Evolutionary conservation across 1,140 invertebrate species (phyloP).

Genomic region (Drosophila pseudoananassae): DNA sequence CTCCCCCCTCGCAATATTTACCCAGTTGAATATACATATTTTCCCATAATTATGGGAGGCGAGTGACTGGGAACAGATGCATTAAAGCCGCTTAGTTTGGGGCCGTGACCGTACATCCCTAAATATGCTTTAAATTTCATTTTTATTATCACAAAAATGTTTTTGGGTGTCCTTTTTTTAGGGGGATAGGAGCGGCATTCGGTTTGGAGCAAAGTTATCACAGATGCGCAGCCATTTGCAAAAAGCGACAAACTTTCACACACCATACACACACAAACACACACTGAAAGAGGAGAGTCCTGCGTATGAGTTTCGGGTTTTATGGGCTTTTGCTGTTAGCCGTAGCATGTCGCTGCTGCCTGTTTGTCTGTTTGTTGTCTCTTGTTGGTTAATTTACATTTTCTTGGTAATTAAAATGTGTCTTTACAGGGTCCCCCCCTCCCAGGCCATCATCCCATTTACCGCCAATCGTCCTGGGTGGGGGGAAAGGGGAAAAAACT

Average conservation of each 20-base stretch:
- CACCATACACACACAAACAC: slow-evolving; percentile 1
- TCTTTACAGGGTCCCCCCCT: slow-evolving; percentile 22
- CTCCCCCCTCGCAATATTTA: slow-evolving; percentile 2
- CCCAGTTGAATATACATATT: slow-evolving; percentile 1
- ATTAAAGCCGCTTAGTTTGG: slow-evolving; percentile 60
- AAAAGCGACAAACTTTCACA: slow-evolving; percentile 35
- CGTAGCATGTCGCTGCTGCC: slow-evolving; percentile 35
- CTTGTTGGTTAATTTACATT: slow-evolving; percentile 79
- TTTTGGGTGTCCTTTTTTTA: slow-evolving; percentile 36
- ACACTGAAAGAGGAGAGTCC: slow-evolving; percentile 15
- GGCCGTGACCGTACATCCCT: slow-evolving; percentile 61
- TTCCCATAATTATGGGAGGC: slow-evolving; percentile 22
- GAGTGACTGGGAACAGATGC: slow-evolving; percentile 42
- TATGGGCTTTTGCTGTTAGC: slow-evolving; percentile 49
- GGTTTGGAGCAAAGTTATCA: slow-evolving; percentile 57
- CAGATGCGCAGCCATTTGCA: slow-evolving; percentile 61
- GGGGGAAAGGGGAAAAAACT: slow-evolving; percentile 31
- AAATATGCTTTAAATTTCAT: slow-evolving; percentile 69
- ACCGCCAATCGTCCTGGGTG: slow-evolving; percentile 15
- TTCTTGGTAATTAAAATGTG: slow-evolving; percentile 80
- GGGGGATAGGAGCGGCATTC: neutral
- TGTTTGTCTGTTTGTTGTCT: slow-evolving; percentile 65
- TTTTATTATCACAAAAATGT: slow-evolving; percentile 56
- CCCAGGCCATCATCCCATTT: neutral
- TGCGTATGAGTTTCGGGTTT: slow-evolving; percentile 61